Conservation (phyloP, 1,140 invertebrate genomes). For the Limonius californicus region DNA sequence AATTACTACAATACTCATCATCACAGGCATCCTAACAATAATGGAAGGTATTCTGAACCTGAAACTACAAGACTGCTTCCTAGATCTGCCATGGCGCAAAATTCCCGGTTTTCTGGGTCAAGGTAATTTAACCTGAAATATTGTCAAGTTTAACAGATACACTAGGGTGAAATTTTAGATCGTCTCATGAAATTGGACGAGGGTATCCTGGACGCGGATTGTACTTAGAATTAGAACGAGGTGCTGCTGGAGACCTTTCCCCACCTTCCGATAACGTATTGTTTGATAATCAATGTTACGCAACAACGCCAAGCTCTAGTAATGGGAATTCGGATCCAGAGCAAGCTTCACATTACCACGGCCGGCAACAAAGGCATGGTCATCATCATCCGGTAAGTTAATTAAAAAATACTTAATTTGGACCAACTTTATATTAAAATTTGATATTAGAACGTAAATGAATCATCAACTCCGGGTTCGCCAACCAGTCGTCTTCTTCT, state of each 20-base stretch:
- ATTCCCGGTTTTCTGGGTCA: conserved; percentile 44
- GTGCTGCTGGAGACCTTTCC: conserved; percentile 64
- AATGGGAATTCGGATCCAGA: conserved; percentile 87
- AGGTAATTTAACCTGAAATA: conserved; percentile 34
- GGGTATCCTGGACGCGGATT: conserved; percentile 62
- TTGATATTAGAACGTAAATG: conserved; percentile 41
- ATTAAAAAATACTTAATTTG: not conserved
- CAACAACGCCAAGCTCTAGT: conserved; percentile 85
- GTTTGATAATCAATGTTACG: conserved; percentile 92
- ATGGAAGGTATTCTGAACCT: conserved; percentile 53
- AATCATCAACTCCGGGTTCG: conserved; percentile 74
- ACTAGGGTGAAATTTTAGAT: conserved; percentile 44
- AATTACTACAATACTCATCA: conserved; percentile 56
- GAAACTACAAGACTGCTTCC: conserved; percentile 47
- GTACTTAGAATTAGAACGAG: conserved; percentile 79
- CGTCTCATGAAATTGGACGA: conserved; percentile 61
- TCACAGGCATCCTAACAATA: conserved; percentile 52
- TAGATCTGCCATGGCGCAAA: conserved; percentile 43
- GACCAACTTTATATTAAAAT: not conserved
- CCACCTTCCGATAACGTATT: conserved; percentile 88
- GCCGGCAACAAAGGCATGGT: conserved; percentile 47
- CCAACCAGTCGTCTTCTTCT: conserved; percentile 81
- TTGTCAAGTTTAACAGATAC: too few species aligned
- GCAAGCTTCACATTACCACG: conserved; percentile 58
- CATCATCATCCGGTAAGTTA: conserved; percentile 49